Evolutionary conservation across 2,113 vertebrate species (phyloP).

Genomic region (Albula goreensis): DNA sequence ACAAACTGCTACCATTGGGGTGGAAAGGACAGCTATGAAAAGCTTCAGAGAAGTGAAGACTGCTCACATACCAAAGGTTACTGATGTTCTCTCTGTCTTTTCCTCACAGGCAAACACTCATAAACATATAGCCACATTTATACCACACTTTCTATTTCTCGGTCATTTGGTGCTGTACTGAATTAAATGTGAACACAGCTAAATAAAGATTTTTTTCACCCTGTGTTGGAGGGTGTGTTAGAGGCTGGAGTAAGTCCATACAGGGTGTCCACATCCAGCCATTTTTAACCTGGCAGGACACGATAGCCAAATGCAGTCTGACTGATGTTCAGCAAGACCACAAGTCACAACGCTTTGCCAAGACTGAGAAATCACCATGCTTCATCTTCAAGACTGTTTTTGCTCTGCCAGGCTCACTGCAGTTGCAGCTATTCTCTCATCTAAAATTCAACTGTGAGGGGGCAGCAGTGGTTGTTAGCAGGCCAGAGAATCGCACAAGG

Average conservation of each 20-base stretch:
- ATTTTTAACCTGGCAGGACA: too few species aligned
- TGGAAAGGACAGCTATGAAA: slow-evolving; percentile 1
- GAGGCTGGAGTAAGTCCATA: not conserved
- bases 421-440: not conserved
- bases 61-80: slow-evolving; percentile 23
- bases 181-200: not conserved
- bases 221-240: not conserved
- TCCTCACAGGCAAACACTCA: slow-evolving; percentile 8
- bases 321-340: not conserved
- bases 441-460: not conserved
- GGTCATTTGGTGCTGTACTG: not conserved
- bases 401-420: not conserved
- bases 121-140: not conserved
- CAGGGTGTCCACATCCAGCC: too few species aligned
- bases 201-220: not conserved
- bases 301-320: too few species aligned
- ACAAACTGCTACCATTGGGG: not conserved
- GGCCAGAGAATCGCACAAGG: not conserved
- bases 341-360: too few species aligned
- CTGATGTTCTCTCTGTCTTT: slow-evolving; percentile 17
- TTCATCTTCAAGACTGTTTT: not conserved
- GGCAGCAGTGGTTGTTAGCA: not conserved
- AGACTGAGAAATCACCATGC: not conserved
- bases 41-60: not conserved
- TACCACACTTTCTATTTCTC: not conserved